phyloP scores from a whole-genome alignment of 2,113 vertebrate genomes.

The Neolamprologus devosi region DNA sequence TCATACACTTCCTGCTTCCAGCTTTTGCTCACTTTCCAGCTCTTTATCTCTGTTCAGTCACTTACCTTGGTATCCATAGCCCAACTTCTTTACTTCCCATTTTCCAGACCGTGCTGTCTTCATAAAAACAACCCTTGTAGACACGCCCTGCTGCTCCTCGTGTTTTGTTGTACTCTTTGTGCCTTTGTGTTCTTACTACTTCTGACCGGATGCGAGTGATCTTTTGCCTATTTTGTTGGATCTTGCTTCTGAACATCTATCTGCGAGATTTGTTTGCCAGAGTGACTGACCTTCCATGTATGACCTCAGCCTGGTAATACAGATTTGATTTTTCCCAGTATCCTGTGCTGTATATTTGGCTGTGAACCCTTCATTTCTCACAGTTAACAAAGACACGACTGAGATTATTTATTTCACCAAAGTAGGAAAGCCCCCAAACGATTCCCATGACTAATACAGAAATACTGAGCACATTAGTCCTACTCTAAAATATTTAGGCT shows the following conservation, averaged over 20 bases:
- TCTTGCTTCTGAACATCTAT: not conserved
- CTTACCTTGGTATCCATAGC: not conserved
- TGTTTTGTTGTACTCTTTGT: not conserved
- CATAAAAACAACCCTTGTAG: not conserved
- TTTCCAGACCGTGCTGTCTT: not conserved
- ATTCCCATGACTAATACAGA: not conserved
- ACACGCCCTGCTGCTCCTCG: not conserved
- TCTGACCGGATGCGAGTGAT: not conserved
- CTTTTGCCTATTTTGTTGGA: not conserved
- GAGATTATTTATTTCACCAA: not conserved
- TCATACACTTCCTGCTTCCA: not conserved
- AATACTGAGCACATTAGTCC: not conserved
- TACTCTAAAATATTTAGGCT: not conserved
- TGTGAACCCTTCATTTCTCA: not conserved
- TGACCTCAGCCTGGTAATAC: not conserved
- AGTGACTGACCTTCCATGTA: not conserved
- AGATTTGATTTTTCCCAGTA: not conserved
- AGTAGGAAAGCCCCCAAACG: not conserved
- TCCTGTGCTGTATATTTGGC: not conserved
- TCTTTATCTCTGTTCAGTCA: not conserved
- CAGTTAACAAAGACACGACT: not conserved
- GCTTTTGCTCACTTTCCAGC: not conserved
- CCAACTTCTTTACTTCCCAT: not conserved
- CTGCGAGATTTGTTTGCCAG: not conserved
- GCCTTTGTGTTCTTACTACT: not conserved